Base-by-base conservation (phyloP, 2,113 vertebrate species). In the Mesocricetus auratus region DNA sequence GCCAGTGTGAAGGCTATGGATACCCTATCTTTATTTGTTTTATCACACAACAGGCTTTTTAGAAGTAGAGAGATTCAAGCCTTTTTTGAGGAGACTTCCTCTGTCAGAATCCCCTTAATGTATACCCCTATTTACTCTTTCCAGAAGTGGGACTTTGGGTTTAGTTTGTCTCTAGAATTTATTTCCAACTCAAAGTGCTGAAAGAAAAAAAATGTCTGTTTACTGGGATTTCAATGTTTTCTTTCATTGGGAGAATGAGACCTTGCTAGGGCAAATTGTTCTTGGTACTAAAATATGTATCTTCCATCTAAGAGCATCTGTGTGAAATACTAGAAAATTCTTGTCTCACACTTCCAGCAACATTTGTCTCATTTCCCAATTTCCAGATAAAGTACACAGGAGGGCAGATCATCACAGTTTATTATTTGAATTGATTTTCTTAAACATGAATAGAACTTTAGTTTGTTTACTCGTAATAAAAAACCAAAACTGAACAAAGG, bases 151-250 rank as follows among this genome's bases (percentile, higher is more conserved):
- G 33, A 45, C 77, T 96, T 91, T 79, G 68, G 91, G 22, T 91
- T 91, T 93, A 64, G 7, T 69, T 69, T 91, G 15, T 89, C 82
- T 97, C 77, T 87, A 50, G 78, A 97, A 87, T 92, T 79, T 95
- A n/a, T 53, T 91, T 68, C 22, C 74, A 93, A 95, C 89, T 95
- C 90, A 75, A 92, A 92, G 89, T 83, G 88, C 66, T 36, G 68
- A 89, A 0, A 21, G 29, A 90, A 92, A 95, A 78, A 7, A 36
- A 39, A 82, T 73, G 89, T 86, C 85, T 74, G 45, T 9, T 96
- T 96, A 95, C 86, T 94, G 31, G 92, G 56, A 7, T 78, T 94
- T 89, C 50, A 56, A 47, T 69, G 19, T 22, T 86, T 26, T 77
- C 7, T 45, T 36, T 77, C 31, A 79, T 62, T 62, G 3, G 2